Conservation (phyloP, 2,888 invertebrate genomes). For the Hesperia comma region DNA sequence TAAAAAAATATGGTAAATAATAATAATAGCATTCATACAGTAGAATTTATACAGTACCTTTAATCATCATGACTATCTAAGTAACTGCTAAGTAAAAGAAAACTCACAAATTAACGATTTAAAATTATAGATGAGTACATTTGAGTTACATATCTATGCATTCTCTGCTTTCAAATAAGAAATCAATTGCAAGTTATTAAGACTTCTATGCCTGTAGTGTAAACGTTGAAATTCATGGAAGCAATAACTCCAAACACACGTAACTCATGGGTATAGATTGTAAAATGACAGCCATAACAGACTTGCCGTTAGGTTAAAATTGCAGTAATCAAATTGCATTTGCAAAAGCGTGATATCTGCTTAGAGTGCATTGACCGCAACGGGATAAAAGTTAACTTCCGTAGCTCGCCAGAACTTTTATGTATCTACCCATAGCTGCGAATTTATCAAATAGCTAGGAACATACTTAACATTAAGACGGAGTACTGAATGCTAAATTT, state of each 20-base stretch:
- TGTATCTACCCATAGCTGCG: constrained; percentile 4
- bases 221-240: constrained; percentile 9
- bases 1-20: no score
- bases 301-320: constrained; percentile 33
- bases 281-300: constrained; percentile 31
- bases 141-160: no score
- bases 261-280: constrained; percentile 23
- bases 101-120: no score
- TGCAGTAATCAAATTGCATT: constrained; percentile 37
- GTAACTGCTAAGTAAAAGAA: no score
- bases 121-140: no score
- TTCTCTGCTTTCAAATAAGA: background rate
- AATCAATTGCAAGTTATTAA: constrained; percentile 1
- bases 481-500: no score
- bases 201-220: background rate
- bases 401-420: constrained; percentile 17
- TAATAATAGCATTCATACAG: no score
- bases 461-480: background rate
- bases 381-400: constrained; percentile 31
- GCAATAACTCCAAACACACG: constrained; percentile 11
- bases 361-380: constrained; percentile 30
- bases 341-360: constrained; percentile 35
- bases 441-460: constrained; percentile 7
- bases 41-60: no score
- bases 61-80: no score